phyloP scores from a whole-genome alignment of 2,113 vertebrate species.

The Psittacara wagleri region DNA sequence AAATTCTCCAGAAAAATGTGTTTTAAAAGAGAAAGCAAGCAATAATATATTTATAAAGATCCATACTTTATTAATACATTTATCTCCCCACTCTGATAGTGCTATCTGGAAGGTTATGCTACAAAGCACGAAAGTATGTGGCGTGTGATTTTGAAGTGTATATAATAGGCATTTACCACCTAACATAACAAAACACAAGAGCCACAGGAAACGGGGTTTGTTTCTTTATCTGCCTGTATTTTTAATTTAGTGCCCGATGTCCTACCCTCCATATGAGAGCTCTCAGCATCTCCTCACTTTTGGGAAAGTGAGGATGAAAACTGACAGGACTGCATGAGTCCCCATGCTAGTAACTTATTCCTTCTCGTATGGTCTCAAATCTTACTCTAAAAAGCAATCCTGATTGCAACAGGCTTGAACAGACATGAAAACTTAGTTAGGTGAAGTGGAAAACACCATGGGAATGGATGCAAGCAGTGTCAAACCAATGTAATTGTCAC shows the following conservation, averaged over 20 bases:
- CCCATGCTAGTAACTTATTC: neutral
- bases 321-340: neutral
- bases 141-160: neutral
- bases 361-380: neutral
- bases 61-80: neutral
- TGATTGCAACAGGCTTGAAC: neutral
- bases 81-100: neutral
- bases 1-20: neutral
- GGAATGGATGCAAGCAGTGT: neutral
- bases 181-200: neutral
- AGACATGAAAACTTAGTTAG: neutral
- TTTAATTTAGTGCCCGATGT: neutral
- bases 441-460: neutral
- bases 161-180: neutral
- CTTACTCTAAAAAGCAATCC: slow-evolving; percentile 20
- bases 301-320: neutral
- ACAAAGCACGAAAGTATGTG: neutral
- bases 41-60: slow-evolving; percentile 40
- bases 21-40: neutral
- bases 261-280: neutral
- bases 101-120: neutral
- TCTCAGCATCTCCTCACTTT: neutral
- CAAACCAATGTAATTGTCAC: neutral
- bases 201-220: neutral
- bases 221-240: neutral